These are phyloP conservation scores for Picus viridis DNA, from an alignment of 2,797 vertebrate genomes.

Conservation along the genomic window DNA sequence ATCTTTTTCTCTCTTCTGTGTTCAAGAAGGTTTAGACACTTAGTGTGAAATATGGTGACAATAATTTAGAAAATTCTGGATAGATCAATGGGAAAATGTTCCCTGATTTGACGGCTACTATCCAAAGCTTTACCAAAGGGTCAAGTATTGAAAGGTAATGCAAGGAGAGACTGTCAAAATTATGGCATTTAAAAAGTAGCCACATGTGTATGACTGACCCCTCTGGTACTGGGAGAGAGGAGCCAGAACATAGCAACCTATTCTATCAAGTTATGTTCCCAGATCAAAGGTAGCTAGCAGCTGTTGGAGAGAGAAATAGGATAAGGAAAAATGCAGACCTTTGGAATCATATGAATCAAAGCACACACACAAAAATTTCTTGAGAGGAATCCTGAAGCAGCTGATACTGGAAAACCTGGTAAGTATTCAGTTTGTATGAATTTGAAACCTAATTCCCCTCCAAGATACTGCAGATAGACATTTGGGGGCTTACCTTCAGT, in stretches of 20 bases:
- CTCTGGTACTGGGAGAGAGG: background rate
- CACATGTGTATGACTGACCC: slow-evolving; percentile 23
- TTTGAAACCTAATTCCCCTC: background rate
- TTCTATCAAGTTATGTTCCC: slow-evolving; percentile 25
- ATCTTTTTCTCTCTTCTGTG: background rate
- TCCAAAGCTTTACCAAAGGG: background rate
- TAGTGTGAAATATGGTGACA: background rate
- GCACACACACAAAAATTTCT: background rate
- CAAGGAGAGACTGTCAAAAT: background rate
- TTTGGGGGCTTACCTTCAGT: background rate
- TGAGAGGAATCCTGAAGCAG: slow-evolving; percentile 17
- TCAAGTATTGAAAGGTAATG: background rate
- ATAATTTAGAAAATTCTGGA: background rate
- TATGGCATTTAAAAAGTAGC: background rate
- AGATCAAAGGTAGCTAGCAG: slow-evolving; percentile 67
- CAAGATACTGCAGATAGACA: background rate
- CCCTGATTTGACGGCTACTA: background rate
- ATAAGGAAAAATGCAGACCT: slow-evolving; percentile 39
- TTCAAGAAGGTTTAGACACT: background rate
- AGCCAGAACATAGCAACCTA: slow-evolving; percentile 47
- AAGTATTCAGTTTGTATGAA: background rate
- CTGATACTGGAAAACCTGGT: slow-evolving; percentile 31
- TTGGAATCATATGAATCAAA: slow-evolving; percentile 50
- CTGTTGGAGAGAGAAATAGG: slow-evolving; percentile 52
- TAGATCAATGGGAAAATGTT: background rate